These are phyloP conservation scores for Sporophila hypoxantha DNA, from an alignment of 2,113 vertebrate genomes.

Conservation along the genomic window DNA sequence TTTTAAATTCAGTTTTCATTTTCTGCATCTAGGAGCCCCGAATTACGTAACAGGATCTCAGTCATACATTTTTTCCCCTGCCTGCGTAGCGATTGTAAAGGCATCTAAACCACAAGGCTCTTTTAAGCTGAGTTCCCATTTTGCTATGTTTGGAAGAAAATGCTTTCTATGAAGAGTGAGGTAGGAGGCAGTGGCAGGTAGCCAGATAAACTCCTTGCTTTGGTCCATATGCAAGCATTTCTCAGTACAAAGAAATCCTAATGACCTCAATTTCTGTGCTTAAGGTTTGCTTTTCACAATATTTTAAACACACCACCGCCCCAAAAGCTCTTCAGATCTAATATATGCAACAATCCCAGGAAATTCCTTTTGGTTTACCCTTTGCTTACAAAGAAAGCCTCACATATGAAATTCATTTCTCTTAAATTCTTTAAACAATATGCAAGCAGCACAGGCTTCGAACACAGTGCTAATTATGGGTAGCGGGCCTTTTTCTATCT, in stretches of 20 bases:
- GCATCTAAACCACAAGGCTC: conserved; percentile 14
- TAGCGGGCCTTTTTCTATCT: background rate
- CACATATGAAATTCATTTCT: conserved; percentile 34
- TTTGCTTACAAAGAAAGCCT: conserved; percentile 25
- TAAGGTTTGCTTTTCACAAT: conserved; percentile 18
- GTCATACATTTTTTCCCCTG: background rate
- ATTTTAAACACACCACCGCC: conserved; percentile 8
- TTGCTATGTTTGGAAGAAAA: conserved; percentile 39
- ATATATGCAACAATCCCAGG: conserved; percentile 48
- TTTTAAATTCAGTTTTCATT: background rate
- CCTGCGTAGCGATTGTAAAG: background rate
- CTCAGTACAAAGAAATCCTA: conserved; percentile 34
- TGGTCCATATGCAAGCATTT: conserved; percentile 1
- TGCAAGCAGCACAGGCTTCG: background rate
- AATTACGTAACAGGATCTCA: background rate
- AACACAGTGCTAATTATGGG: conserved; percentile 41
- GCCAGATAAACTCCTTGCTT: conserved; percentile 32
- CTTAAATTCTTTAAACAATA: conserved; percentile 37
- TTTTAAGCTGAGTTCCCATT: background rate
- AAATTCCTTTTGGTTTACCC: conserved; percentile 55
- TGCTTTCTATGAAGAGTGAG: conserved; percentile 12
- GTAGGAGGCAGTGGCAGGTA: conserved; percentile 16
- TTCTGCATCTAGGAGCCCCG: background rate
- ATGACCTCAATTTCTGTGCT: conserved; percentile 13
- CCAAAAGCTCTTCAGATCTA: conserved; percentile 27